phyloP scores from a whole-genome alignment of 2,888 invertebrate species.

The Rhaphigaster nebulosa region DNA sequence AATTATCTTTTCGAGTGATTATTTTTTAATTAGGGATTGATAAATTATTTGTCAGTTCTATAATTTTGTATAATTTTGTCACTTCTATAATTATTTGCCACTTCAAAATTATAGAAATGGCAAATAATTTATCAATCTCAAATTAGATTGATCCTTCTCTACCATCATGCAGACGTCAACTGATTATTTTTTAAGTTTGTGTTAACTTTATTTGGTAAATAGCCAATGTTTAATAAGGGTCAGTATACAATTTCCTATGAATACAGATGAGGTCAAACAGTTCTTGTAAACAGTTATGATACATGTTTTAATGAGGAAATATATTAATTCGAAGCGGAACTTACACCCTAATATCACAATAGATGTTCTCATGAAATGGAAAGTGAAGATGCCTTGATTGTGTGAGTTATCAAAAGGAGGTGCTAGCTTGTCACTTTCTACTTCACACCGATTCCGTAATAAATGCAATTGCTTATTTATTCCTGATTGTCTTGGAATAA shows the following conservation, averaged over 20 bases:
- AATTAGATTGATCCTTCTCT: no score
- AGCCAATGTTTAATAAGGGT: background rate
- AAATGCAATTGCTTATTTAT: background rate
- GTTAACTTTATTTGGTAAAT: no score
- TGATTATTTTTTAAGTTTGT: no score
- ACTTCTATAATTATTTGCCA: no score
- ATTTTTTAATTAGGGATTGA: no score
- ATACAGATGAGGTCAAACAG: background rate
- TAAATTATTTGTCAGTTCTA: no score
- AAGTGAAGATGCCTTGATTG: background rate
- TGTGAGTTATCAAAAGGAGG: background rate
- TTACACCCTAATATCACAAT: background rate
- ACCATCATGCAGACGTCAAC: no score
- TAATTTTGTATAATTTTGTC: no score
- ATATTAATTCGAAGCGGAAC: constrained; percentile 1
- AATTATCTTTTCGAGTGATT: no score
- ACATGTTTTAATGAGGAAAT: background rate
- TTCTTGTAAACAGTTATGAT: background rate
- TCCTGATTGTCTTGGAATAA: background rate
- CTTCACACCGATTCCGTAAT: background rate
- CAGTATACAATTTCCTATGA: background rate
- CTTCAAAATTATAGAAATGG: no score
- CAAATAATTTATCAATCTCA: no score
- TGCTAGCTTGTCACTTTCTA: constrained; percentile 31
- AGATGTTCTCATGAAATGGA: constrained; percentile 26